phyloP scores from a whole-genome alignment of 2,888 invertebrate genomes.

The Phaonia tiefii region DNA sequence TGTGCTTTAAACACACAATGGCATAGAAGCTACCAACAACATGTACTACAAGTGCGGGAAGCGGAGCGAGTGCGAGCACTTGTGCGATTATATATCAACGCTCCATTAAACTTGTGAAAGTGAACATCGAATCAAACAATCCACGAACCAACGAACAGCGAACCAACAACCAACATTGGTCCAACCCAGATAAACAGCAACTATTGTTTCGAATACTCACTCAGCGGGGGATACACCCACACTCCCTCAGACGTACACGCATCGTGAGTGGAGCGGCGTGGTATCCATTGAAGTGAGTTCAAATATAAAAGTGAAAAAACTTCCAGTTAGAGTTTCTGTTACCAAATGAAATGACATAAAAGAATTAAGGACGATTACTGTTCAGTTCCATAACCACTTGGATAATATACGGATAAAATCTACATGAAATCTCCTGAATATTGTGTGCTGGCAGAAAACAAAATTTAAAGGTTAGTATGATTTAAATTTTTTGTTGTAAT shows the following conservation, averaged over 20 bases:
- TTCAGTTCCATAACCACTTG: not conserved
- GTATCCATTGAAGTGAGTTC: constrained; percentile 18
- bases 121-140: constrained; percentile 26
- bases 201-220: not conserved
- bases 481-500: not conserved
- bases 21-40: not conserved
- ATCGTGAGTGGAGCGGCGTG: constrained; percentile 17
- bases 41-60: not conserved
- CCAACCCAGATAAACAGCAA: constrained; percentile 11
- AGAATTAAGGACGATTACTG: constrained; percentile 4
- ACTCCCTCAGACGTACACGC: constrained; percentile 24
- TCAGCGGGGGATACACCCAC: constrained; percentile 10
- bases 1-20: constrained; percentile 31
- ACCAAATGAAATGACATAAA: constrained; percentile 17
- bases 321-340: not conserved
- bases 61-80: constrained; percentile 3
- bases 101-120: constrained; percentile 54
- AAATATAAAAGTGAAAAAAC: not conserved
- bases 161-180: no score
- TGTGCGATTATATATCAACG: constrained; percentile 52
- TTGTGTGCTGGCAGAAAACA: not conserved
- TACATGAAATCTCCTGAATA: no score
- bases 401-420: no score
- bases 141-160: not conserved
- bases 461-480: constrained; percentile 35